Evolutionary conservation across 2,113 vertebrate species (phyloP).

Genomic region (Epinephelus lanceolatus): DNA sequence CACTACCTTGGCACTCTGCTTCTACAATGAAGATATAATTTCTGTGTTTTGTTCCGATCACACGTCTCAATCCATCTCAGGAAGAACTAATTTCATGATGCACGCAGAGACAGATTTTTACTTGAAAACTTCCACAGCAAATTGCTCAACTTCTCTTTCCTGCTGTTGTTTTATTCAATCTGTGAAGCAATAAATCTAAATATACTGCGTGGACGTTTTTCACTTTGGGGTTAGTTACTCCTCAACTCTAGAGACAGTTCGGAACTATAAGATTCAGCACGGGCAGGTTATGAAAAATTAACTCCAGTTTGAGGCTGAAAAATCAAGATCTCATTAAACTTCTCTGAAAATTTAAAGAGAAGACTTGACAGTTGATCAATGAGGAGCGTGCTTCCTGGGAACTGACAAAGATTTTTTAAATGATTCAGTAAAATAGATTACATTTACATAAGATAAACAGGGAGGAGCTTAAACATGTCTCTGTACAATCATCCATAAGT

Average conservation of each 20-base stretch:
- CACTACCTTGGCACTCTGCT: neutral
- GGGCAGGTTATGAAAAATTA: neutral
- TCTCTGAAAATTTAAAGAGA: neutral
- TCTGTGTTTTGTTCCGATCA: neutral
- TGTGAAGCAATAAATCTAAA: neutral
- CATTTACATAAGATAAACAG: neutral
- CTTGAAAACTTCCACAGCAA: too few relatives aligned
- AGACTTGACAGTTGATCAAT: neutral
- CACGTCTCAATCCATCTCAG: neutral
- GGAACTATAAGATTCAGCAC: neutral
- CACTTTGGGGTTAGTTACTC: neutral
- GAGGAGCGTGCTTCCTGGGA: neutral
- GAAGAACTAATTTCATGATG: neutral
- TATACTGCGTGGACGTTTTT: neutral
- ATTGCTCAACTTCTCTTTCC: too few relatives aligned
- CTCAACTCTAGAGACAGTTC: neutral
- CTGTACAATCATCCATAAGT: too few relatives aligned
- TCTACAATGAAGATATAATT: neutral
- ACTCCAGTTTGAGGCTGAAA: neutral
- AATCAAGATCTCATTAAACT: neutral
- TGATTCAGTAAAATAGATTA: neutral
- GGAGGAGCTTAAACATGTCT: neutral
- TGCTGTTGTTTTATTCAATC: neutral
- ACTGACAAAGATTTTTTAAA: neutral
- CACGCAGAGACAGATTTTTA: too few relatives aligned